These are phyloP conservation scores for Harmothoe impar DNA, from an alignment of 2,888 invertebrate genomes.

Conservation along the genomic window DNA sequence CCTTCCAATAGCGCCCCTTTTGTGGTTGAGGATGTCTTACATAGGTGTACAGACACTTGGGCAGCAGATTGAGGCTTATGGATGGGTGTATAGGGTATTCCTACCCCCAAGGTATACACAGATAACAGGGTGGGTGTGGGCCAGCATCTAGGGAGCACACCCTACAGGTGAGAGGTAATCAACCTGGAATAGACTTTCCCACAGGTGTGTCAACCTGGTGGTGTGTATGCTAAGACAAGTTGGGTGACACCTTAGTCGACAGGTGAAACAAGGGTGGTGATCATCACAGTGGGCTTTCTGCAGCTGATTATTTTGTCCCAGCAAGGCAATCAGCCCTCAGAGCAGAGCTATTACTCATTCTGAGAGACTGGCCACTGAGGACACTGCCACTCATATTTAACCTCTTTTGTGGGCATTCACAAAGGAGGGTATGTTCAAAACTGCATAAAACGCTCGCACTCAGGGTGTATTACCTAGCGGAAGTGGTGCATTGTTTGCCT, in stretches of 20 bases:
- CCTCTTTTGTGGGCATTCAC: neutral
- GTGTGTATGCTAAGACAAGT: neutral
- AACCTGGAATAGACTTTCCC: conserved; percentile 49
- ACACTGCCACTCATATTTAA: neutral
- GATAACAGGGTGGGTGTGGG: neutral
- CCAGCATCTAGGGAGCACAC: neutral
- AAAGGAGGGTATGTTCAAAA: neutral
- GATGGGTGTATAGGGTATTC: neutral
- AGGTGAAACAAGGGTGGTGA: conserved; percentile 36
- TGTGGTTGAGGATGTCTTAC: neutral
- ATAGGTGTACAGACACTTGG: neutral
- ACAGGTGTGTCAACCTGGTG: conserved; percentile 46
- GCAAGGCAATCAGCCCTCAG: neutral
- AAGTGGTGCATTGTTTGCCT: neutral
- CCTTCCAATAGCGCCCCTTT: neutral
- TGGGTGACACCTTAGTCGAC: conserved; percentile 5
- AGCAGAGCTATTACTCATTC: neutral
- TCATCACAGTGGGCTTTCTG: conserved; percentile 19
- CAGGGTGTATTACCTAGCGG: neutral
- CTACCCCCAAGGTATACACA: neutral
- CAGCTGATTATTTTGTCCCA: neutral
- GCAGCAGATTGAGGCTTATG: neutral
- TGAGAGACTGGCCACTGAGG: conserved; percentile 2
- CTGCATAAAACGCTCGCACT: neutral
- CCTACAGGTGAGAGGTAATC: neutral